Evolutionary conservation across 2,888 invertebrate species (phyloP).

Genomic region (Acanthosepion pharaonis): DNA sequence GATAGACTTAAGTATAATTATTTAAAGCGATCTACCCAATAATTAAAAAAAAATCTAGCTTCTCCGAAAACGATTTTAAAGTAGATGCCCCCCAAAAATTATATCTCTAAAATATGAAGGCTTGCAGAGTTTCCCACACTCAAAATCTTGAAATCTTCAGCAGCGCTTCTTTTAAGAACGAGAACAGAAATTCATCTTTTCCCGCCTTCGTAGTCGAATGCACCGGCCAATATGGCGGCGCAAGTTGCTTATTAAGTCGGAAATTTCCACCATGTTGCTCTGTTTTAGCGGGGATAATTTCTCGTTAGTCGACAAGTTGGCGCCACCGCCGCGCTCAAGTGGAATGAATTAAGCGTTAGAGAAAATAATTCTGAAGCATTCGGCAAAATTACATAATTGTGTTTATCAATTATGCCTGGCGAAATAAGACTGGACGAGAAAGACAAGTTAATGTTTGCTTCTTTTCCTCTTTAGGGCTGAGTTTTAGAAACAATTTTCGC

Average conservation of each 20-base stretch:
- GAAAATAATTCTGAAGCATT: not conserved
- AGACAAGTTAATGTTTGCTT: not conserved
- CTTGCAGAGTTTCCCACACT: not conserved
- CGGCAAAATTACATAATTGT: conserved; percentile 1
- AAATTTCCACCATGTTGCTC: conserved; percentile 5
- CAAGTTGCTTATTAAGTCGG: not conserved
- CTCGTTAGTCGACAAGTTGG: conserved; percentile 21
- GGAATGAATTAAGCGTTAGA: not conserved
- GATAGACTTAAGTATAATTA: no score
- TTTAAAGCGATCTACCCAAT: no score
- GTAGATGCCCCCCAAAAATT: not conserved
- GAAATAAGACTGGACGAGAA: not conserved
- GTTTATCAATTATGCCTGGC: not conserved
- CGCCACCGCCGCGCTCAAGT: not conserved
- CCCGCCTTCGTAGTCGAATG: not conserved
- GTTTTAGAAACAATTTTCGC: not conserved
- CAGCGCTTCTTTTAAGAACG: not conserved
- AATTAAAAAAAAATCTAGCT: no score
- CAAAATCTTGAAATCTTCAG: not conserved
- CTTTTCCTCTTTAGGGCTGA: not conserved
- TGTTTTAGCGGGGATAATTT: conserved; percentile 21
- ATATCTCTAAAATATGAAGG: not conserved
- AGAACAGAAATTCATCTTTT: not conserved
- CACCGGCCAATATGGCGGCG: not conserved
- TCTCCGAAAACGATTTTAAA: no score